Evolutionary conservation across 2,797 vertebrate species (phyloP).

Genomic region (Gallinago stenura): DNA sequence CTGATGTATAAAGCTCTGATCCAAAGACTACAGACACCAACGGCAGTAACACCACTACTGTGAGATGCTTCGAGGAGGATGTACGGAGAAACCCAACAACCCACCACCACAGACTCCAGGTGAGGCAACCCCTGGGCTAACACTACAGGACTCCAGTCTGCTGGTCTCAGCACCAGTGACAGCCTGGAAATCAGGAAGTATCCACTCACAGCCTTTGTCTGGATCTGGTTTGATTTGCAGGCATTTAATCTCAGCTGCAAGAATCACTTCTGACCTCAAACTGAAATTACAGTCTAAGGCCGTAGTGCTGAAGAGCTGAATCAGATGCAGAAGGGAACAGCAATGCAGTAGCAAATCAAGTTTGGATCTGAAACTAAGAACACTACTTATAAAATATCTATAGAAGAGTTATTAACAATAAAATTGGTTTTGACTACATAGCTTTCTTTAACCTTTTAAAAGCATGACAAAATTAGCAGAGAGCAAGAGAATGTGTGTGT

Average conservation of each 20-base stretch:
- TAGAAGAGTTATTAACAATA: not conserved
- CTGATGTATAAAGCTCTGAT: not conserved
- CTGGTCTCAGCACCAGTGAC: not conserved
- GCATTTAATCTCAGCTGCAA: not conserved
- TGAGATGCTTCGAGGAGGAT: not conserved
- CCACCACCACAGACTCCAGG: fast-evolving
- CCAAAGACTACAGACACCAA: not conserved
- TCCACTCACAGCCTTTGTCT: not conserved
- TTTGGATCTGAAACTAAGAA: not conserved
- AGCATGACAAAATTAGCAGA: not conserved
- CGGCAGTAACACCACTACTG: fast-evolving
- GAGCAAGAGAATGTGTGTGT: not conserved
- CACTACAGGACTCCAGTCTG: not conserved
- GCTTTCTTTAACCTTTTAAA: not conserved
- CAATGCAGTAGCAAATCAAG: not conserved
- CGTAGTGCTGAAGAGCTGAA: not conserved
- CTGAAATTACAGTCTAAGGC: not conserved
- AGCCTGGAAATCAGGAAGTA: not conserved
- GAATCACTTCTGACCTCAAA: not conserved
- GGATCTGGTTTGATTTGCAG: not conserved
- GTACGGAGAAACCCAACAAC: not conserved
- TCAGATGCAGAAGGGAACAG: not conserved
- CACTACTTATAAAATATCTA: fast-evolving
- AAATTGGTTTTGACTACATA: not conserved
- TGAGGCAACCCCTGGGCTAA: not conserved